Evolutionary conservation across 2,797 vertebrate species (phyloP), one percentile per base, ranked within the genome.

Genomic region (Tiaroga cobitis): DNA sequence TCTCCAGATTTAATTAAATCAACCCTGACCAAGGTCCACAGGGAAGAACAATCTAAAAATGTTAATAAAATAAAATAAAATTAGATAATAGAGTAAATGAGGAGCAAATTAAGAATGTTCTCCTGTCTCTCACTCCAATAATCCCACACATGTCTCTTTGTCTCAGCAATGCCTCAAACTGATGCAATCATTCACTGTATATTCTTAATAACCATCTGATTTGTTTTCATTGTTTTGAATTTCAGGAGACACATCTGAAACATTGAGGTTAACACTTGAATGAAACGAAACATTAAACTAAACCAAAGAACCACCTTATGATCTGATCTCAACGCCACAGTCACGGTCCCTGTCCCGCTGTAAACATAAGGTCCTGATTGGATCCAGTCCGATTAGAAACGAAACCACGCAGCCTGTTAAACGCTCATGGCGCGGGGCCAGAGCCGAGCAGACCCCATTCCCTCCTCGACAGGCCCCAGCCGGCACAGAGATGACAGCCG

Each of bases 401-500:
- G 26, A 54, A 70, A 39, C 70, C 18, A 4, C 5, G 46, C 69
- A n/a, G 76, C 54, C n/a, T 8, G 67, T 85, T 85, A 67, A 81
- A 73, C 3, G 34, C 15, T 75, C 21, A 43, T 88, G 85, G 85
- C 74, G 16, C 19, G 5, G n/a, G 69, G 75, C 81, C 78, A 73
- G 73, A 34, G 26, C 72, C 5, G 26, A 46, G 59, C 37, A 3
- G 76, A 29, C 39, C 81, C 83, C 70, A 77, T 63, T 69, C 75
- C 81, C 77, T 68, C 49, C 73, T 78, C 72, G 37, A 85, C 72
- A 76, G 85, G 78, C 85, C 86, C 73, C 59, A 41, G 70, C 63
- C 77, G 21, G 68, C 61, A 61, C 63, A 13, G 85, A 85, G 72
- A 90, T 84, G 88, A 89, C 90, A 87, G 85, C 69, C 78, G 85